Base-by-base conservation (phyloP, 2,888 invertebrate genomes). In the Melanostoma scalare region DNA sequence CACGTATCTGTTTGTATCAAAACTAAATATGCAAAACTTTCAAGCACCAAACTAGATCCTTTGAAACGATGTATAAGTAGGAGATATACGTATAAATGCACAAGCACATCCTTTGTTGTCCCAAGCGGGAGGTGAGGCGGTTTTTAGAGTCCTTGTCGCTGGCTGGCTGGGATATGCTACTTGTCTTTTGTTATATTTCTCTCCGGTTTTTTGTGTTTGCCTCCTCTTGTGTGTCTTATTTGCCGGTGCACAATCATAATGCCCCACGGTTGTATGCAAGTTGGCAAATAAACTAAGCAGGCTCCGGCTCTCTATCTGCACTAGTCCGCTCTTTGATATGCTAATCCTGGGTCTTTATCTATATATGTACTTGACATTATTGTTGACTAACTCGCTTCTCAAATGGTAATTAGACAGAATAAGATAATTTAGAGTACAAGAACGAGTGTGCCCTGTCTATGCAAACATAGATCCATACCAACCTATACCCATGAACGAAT, bases 351-450 rank as follows among this genome's bases (percentile, higher is more conserved):
- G 79, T 74, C 79, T 74, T 84, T 84, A 79, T 71, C 79, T 79
- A 75, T 71, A 69, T 71, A 74, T 71, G 84, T 75, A 67, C 84
- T 84, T 84, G 84, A 84, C 84, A 84, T 84, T 74, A 84, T 84
- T 84, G 84, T 84, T 84, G 84, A 84, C 84, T 84, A 84, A 84
- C 84, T 84, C 74, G 79, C 79, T 71, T 79, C 84, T 84, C 69
- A 71, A 75, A 84, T 84, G 84, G 84, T 84, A 84, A 84, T 84
- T 84, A 84, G 79, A 84, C 84, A 79, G 84, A 84, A 79, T 79
- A 75, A 75, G 79, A 84, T 84, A 84, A 84, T 84, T 84, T 79
- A 46, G 79, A 84, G 78, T 81, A 73, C 68, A 60, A 60, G 60
- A 67, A 81, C 71, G 80, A 81, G 78, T 69, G 53, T 73, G 77